Conservation (phyloP, 2,888 invertebrate species). For the Sesia bembeciformis region DNA sequence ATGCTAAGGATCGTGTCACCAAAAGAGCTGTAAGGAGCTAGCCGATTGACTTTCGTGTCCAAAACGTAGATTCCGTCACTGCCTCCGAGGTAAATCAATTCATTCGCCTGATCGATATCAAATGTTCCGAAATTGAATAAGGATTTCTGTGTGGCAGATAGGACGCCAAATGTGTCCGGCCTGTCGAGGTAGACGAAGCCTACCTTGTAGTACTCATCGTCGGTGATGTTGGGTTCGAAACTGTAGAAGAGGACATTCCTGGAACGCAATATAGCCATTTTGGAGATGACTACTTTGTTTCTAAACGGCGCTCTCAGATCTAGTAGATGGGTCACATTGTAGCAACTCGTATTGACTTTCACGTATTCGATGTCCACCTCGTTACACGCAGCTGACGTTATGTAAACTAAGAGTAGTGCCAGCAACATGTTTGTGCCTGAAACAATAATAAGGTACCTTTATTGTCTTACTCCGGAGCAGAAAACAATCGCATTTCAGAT, state of each 20-base stretch:
- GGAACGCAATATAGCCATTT: conserved; percentile 37
- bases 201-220: conserved; percentile 49
- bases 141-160: conserved; percentile 21
- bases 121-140: conserved; percentile 51
- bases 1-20: conserved; percentile 42
- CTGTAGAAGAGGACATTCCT: conserved; percentile 44
- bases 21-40: conserved; percentile 41
- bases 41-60: conserved; percentile 24
- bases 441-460: neutral
- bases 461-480: too few species aligned
- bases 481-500: too few species aligned
- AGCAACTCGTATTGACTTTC: conserved; percentile 35
- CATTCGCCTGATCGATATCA: conserved; percentile 49
- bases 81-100: conserved; percentile 47
- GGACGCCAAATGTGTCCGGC: conserved; percentile 21
- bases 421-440: conserved; percentile 28
- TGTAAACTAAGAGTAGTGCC: conserved; percentile 4
- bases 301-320: conserved; percentile 47
- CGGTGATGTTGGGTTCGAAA: conserved; percentile 47
- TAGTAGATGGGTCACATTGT: conserved; percentile 37
- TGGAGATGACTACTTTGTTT: conserved; percentile 38
- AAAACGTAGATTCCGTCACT: conserved; percentile 45
- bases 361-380: conserved; percentile 24
- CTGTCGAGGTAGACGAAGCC: conserved; percentile 43
- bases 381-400: conserved; percentile 18